A percentile compares a stretch with the other conserved stretches of the same genome.
Conservation (phyloP, 1,140 invertebrate genomes). For the Danaus melanippus region DNA sequence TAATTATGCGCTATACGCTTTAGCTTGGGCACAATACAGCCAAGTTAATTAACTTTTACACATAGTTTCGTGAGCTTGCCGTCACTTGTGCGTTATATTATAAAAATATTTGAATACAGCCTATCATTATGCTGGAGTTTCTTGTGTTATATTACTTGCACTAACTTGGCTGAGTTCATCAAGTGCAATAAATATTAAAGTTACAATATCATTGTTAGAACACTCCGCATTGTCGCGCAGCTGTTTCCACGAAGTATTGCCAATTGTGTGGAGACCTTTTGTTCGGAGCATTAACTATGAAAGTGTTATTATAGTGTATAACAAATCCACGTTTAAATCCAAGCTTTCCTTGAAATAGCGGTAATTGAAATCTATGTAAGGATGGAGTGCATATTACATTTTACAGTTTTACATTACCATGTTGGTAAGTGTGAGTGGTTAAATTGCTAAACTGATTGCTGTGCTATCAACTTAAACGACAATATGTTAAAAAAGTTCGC, state of each 20-base stretch:
- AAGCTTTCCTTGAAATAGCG: background rate
- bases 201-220: constrained; percentile 67
- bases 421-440: background rate
- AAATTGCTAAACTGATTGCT: constrained; percentile 8
- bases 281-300: constrained; percentile 58
- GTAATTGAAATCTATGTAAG: no score
- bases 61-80: constrained; percentile 52
- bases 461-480: constrained; percentile 39
- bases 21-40: constrained; percentile 46
- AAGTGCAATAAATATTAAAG: constrained; percentile 71
- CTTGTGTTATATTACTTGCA: constrained; percentile 34
- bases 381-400: no score
- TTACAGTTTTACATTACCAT: no score
- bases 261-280: constrained; percentile 59
- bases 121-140: background rate
- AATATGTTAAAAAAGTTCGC: constrained; percentile 43
- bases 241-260: constrained; percentile 60
- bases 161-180: constrained; percentile 55
- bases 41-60: constrained; percentile 62
- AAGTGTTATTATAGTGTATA: constrained; percentile 50
- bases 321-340: constrained; percentile 24
- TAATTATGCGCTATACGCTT: constrained; percentile 61
- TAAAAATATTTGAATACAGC: constrained; percentile 47
- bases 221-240: constrained; percentile 48
- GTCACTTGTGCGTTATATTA: constrained; percentile 48